Conservation (phyloP, 2,113 vertebrate genomes). For the Vimba vimba region DNA sequence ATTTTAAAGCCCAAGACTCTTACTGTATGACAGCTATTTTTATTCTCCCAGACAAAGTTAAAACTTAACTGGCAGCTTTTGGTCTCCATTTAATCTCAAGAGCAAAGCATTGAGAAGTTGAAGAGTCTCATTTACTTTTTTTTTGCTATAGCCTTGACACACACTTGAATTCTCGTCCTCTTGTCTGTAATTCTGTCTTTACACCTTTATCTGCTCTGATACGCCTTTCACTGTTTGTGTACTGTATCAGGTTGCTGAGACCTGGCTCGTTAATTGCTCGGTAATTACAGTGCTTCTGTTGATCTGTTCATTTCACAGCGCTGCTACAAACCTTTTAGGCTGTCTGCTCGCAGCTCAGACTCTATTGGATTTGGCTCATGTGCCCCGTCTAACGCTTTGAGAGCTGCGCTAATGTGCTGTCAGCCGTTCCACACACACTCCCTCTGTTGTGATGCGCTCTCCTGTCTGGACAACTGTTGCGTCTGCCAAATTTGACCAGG, state of each 20-base stretch:
- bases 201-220: not conserved
- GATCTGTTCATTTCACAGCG: constrained; percentile 58
- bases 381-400: constrained; percentile 41
- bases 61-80: not conserved
- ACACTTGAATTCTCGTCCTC: not conserved
- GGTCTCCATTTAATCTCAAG: not conserved
- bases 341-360: constrained; percentile 50
- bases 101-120: not conserved
- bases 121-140: not conserved
- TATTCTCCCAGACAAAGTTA: not conserved
- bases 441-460: constrained; percentile 25
- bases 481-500: constrained; percentile 21
- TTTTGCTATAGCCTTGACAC: not conserved
- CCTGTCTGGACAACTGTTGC: constrained; percentile 25
- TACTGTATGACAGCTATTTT: too few species aligned
- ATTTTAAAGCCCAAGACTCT: not conserved
- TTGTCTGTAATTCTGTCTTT: not conserved
- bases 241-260: constrained; percentile 60
- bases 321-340: constrained; percentile 57
- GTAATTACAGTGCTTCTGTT: constrained; percentile 61
- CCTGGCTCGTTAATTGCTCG: constrained; percentile 57
- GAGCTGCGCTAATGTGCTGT: constrained; percentile 34
- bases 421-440: not conserved
- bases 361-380: constrained; percentile 65
- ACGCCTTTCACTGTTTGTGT: constrained; percentile 1